Conservation (phyloP, 2,797 vertebrate species). For the Smutsia gigantea region DNA sequence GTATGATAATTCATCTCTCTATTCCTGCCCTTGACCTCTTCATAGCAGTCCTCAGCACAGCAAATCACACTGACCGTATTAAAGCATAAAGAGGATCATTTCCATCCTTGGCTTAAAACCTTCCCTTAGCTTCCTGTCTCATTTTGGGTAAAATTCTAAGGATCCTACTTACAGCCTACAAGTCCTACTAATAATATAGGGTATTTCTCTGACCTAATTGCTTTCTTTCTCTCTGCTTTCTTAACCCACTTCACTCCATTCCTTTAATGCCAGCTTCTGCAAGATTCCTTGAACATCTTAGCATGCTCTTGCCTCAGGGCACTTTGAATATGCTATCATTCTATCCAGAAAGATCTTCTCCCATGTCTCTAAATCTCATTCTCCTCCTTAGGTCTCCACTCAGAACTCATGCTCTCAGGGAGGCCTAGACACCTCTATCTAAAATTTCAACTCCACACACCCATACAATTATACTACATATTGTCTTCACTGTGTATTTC, state of each 20-base stretch:
- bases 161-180: neutral
- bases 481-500: neutral
- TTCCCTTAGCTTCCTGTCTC: neutral
- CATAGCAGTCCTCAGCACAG: neutral
- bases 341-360: neutral
- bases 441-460: neutral
- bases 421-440: neutral
- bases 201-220: accelerated
- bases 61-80: accelerated
- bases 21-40: accelerated
- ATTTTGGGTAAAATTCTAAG: neutral
- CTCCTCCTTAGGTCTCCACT: neutral
- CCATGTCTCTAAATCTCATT: neutral
- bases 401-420: neutral
- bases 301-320: neutral
- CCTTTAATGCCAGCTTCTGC: neutral
- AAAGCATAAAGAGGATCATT: neutral
- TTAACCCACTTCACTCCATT: neutral
- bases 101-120: neutral
- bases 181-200: accelerated
- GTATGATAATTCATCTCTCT: neutral
- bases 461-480: too few relatives aligned
- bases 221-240: neutral
- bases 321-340: neutral
- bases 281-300: neutral